A percentile compares a stretch with the other conserved stretches of the same genome.
These are phyloP conservation scores for Plectrocnemia conspersa DNA, from an alignment of 1,140 invertebrate species.

Conservation along the genomic window DNA sequence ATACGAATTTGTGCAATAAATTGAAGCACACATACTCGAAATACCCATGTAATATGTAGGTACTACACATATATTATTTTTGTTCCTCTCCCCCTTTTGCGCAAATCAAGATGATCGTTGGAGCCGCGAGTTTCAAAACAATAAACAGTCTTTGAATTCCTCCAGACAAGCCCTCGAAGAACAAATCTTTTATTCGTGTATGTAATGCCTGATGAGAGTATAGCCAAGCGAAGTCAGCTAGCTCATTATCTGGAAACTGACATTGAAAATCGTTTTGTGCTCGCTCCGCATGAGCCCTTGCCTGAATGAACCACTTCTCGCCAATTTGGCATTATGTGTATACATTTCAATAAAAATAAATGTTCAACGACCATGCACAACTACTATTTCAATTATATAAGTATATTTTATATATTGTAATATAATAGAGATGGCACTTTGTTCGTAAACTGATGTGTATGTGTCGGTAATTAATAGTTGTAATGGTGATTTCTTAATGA, in stretches of 20 bases:
- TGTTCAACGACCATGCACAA: too few species aligned
- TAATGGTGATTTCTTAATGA: too few species aligned
- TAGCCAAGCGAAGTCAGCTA: constrained; percentile 15
- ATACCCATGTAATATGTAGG: too few species aligned
- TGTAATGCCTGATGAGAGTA: not conserved
- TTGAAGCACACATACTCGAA: too few species aligned
- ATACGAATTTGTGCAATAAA: too few species aligned
- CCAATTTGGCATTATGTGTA: constrained; percentile 18
- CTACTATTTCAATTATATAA: too few species aligned
- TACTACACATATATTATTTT: too few species aligned
- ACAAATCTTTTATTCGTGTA: constrained; percentile 7
- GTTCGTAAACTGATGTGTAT: too few species aligned
- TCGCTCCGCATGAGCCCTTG: constrained; percentile 19
- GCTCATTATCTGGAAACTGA: constrained; percentile 34
- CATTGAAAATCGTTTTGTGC: constrained; percentile 33
- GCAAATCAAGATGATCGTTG: constrained; percentile 23
- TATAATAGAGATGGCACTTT: too few species aligned
- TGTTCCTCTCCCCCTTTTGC: not conserved
- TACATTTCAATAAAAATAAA: constrained; percentile 23
- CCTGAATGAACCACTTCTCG: constrained; percentile 15
- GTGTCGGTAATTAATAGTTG: too few species aligned
- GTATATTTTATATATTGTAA: too few species aligned
- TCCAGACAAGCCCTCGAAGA: constrained; percentile 16
- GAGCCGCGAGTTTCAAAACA: constrained; percentile 17
- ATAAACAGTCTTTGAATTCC: constrained; percentile 20